Evolutionary conservation across 2,113 vertebrate genomes (phyloP).

Genomic region (Ctenomys sociabilis): DNA sequence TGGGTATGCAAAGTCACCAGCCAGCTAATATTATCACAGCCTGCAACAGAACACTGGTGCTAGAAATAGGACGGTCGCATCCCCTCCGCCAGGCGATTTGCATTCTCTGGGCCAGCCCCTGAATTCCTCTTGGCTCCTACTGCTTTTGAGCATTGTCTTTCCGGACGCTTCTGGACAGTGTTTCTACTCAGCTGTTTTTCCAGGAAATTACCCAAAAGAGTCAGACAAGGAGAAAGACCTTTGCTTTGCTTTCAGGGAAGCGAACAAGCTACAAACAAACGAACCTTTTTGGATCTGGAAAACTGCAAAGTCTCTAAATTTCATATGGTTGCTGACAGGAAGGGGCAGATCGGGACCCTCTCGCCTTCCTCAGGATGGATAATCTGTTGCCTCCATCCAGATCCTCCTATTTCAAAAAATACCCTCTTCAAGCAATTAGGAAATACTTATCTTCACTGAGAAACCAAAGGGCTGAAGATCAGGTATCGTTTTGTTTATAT

Average conservation of each 20-base stretch:
- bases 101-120: constrained; percentile 73
- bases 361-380: constrained; percentile 78
- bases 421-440: constrained; percentile 77
- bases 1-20: constrained; percentile 75
- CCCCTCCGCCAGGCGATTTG: constrained; percentile 73
- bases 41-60: constrained; percentile 70
- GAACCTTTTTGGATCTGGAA: constrained; percentile 15
- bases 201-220: constrained; percentile 69
- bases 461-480: constrained; percentile 76
- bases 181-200: constrained; percentile 59
- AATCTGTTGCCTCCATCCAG: constrained; percentile 76
- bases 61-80: constrained; percentile 77
- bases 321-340: constrained; percentile 63
- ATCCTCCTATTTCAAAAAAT: constrained; percentile 78
- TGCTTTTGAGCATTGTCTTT: constrained; percentile 73
- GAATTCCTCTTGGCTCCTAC: constrained; percentile 45
- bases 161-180: constrained; percentile 72
- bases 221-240: not conserved
- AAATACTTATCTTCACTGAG: constrained; percentile 71
- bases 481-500: constrained; percentile 78
- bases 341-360: constrained; percentile 58
- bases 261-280: constrained; percentile 51
- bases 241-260: constrained; percentile 50
- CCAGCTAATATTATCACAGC: constrained; percentile 75
- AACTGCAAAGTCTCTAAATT: constrained; percentile 39